Percentiles rank a stretch among this genome's conserved stretches.
phyloP scores from a whole-genome alignment of 2,113 vertebrate genomes.

The Dipodomys spectabilis region DNA sequence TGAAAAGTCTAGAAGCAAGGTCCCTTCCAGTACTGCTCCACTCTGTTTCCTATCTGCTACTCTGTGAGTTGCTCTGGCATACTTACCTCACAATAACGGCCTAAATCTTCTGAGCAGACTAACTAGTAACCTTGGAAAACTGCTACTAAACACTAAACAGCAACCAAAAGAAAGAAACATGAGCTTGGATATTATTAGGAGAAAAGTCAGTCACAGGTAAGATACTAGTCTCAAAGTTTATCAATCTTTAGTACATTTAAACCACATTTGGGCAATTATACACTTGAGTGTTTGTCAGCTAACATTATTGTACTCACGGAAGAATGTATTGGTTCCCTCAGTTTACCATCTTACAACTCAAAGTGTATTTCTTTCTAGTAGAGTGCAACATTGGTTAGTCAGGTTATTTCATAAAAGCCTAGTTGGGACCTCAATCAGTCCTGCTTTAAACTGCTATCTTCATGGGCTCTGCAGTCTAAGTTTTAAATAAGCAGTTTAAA shows the following conservation, averaged over 20 bases:
- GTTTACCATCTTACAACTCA: neutral
- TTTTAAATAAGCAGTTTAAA: constrained; percentile 28
- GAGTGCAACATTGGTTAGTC: neutral
- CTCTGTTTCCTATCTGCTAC: too few relatives aligned
- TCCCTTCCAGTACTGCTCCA: too few relatives aligned
- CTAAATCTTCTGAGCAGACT: neutral
- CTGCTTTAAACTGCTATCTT: neutral
- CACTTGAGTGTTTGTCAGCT: neutral
- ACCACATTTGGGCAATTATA: neutral
- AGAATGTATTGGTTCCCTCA: neutral
- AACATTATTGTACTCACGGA: neutral
- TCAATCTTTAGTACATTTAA: neutral
- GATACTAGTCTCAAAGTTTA: neutral
- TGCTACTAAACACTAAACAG: neutral
- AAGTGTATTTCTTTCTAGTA: neutral
- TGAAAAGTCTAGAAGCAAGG: neutral
- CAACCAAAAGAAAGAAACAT: neutral
- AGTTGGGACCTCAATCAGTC: neutral
- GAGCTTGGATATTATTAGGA: neutral
- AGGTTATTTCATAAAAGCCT: neutral
- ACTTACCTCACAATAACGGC: too few relatives aligned
- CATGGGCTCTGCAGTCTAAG: neutral
- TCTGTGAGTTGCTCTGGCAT: too few relatives aligned
- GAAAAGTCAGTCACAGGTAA: neutral
- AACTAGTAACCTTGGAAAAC: neutral